phyloP scores from a whole-genome alignment of 2,888 invertebrate species.

The Automeris io region DNA sequence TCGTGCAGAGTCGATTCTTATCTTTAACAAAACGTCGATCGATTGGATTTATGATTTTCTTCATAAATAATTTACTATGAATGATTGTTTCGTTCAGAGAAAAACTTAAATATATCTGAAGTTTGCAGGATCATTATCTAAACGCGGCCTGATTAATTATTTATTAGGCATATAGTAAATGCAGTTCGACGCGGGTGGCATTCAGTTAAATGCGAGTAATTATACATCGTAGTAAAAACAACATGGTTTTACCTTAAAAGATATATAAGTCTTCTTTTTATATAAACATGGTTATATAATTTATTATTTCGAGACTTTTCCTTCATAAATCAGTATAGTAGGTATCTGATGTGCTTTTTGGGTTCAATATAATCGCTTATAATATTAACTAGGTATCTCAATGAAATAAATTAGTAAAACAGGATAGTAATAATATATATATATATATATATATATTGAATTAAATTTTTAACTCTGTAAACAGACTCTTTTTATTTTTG shows the following conservation, averaged over 20 bases:
- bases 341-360: neutral
- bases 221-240: slow-evolving; percentile 11
- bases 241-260: slow-evolving; percentile 12
- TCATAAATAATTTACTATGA: slow-evolving; percentile 20
- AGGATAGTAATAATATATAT: neutral
- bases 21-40: slow-evolving; percentile 41
- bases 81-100: slow-evolving; percentile 9
- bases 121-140: slow-evolving; percentile 15
- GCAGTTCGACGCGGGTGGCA: slow-evolving; percentile 20
- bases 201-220: slow-evolving; percentile 17
- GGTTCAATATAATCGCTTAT: neutral
- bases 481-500: too few species aligned
- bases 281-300: slow-evolving; percentile 11
- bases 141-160: slow-evolving; percentile 17
- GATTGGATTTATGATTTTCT: slow-evolving; percentile 43
- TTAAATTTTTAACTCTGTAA: too few species aligned
- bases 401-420: too few species aligned
- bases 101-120: slow-evolving; percentile 14
- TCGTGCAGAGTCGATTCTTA: slow-evolving; percentile 40
- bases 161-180: slow-evolving; percentile 11
- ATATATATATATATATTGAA: neutral
- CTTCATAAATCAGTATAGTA: neutral
- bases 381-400: too few species aligned
- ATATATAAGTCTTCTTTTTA: slow-evolving; percentile 9
- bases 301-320: slow-evolving; percentile 7